Base-by-base conservation (phyloP, 1,140 invertebrate species). In the Drosophila biarmipes region DNA sequence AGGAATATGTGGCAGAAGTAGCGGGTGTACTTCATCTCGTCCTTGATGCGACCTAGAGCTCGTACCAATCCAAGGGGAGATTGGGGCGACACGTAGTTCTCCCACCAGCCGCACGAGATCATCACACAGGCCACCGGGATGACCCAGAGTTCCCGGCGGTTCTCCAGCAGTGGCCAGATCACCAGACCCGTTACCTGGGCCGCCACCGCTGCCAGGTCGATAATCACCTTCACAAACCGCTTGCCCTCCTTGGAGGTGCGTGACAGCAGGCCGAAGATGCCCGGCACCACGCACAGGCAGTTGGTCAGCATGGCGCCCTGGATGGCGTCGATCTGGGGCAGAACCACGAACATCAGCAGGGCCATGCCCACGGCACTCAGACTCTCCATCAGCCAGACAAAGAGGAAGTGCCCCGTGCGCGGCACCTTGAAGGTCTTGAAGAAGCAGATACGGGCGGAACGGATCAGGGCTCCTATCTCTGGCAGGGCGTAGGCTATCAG, bases 81-180 rank as follows among this genome's bases (percentile, higher is more conserved):
- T 56, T 96, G 94, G 71, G 94, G 94, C 27, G 96, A 96, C 0
- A 98, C 97, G 89, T 97, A 99, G 93, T 99, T 99, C 92, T 99
- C 98, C 98, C 98, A 99, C 97, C 97, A 99, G 24, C 97, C 96
- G 29, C 97, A 94, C 4, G 98, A 99, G 40, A 98, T 96, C 42
- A 98, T 94, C 37, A 98, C 92, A 7, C 97, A 94, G 1, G 97
- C 93, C 0, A 97, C 92, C 0, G 98, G 97, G 55, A 98, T 96
- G 7, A 97, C 93, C 96, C 97, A 98, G 21, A 96, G 89, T 55
- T 94, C 94, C 1, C 94, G 94, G 27, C 94, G 94, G 46, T 94
- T 94, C 80, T 96, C 95, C 15, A 96, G 92, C 19, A 98, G 92
- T 15, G 97, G 97, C 97, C 97, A 99, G 5, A 98, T 94, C 21